Conservation (phyloP, 2,113 vertebrate species). For the Mesitornis unicolor region DNA sequence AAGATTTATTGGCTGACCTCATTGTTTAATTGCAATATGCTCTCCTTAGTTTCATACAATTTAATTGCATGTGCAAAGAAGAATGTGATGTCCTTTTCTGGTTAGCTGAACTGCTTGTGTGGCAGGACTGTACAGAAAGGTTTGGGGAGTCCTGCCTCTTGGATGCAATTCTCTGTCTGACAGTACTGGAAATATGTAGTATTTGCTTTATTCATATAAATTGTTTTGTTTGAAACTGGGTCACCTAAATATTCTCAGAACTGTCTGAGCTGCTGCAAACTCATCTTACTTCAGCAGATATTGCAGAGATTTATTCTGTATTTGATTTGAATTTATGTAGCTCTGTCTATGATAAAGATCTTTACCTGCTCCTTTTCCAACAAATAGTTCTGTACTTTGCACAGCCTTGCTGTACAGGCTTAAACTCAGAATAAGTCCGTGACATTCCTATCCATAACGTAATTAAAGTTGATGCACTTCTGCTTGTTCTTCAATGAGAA, state of each 20-base stretch:
- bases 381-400: background rate
- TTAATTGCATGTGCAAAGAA: conserved; percentile 8
- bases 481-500: background rate
- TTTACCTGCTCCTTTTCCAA: background rate
- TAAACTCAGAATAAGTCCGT: background rate
- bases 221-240: background rate
- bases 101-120: background rate
- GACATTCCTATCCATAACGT: background rate
- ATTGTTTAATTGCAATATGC: conserved; percentile 27
- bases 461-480: background rate
- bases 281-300: background rate
- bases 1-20: conserved; percentile 27
- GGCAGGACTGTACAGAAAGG: background rate
- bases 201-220: background rate
- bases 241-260: background rate
- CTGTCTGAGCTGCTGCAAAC: background rate
- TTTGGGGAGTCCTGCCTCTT: background rate
- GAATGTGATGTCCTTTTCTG: conserved; percentile 39
- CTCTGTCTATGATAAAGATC: background rate
- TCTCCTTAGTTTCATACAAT: background rate
- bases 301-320: background rate
- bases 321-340: background rate
- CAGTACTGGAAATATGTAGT: background rate
- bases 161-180: background rate
- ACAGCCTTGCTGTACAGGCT: background rate